phyloP scores from a whole-genome alignment of 1,140 invertebrate genomes.

The Vollenhovia emeryi region DNA sequence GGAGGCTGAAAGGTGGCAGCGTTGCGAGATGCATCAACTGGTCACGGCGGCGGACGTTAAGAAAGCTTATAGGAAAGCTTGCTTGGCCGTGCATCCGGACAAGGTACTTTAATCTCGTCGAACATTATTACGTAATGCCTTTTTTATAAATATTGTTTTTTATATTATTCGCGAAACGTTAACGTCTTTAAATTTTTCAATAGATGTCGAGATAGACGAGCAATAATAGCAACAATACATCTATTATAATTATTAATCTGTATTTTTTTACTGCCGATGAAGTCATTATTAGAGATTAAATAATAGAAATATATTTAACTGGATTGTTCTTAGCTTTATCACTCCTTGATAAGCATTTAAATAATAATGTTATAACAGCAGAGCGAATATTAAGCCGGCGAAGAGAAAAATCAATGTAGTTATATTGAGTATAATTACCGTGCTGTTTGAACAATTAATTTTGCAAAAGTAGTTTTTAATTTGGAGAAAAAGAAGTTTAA shows the following conservation, averaged over 20 bases:
- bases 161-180: slow-evolving; percentile 15
- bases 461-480: background rate
- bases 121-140: background rate
- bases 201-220: background rate
- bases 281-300: background rate
- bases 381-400: background rate
- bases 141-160: slow-evolving; percentile 40
- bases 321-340: background rate
- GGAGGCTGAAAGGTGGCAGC: slow-evolving; percentile 94
- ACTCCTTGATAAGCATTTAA: background rate
- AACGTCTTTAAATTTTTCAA: background rate
- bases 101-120: slow-evolving; percentile 89
- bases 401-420: background rate
- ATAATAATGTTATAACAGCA: background rate
- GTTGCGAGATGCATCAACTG: slow-evolving; percentile 97
- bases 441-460: slow-evolving; percentile 1
- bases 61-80: slow-evolving; percentile 97
- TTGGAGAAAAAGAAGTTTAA: slow-evolving; percentile 3
- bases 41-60: slow-evolving; percentile 97
- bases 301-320: background rate
- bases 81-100: slow-evolving; percentile 98
- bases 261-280: background rate
- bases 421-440: background rate
- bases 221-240: background rate
- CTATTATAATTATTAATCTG: background rate